phyloP scores from a whole-genome alignment of 2,113 vertebrate genomes.

The Ranitomeya variabilis region DNA sequence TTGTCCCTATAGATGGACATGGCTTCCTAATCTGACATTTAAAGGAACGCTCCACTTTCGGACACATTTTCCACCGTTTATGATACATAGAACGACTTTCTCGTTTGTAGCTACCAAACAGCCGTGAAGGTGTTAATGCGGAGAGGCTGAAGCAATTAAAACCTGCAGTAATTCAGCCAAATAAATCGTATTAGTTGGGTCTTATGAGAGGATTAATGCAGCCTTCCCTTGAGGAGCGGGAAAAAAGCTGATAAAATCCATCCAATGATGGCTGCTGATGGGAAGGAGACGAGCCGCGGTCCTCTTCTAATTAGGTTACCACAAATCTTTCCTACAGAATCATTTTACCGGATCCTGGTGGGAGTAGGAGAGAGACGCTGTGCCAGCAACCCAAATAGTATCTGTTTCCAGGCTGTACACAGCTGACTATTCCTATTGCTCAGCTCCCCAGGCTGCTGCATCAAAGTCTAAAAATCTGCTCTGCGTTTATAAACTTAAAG shows the following conservation, averaged over 20 bases:
- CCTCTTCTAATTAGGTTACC: constrained; percentile 45
- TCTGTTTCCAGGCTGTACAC: neutral
- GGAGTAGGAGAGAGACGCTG: constrained; percentile 6
- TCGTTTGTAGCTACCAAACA: neutral
- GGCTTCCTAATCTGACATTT: too few species aligned
- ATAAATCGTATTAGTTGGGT: constrained; percentile 55
- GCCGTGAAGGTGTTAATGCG: constrained; percentile 16
- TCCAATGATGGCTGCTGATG: constrained; percentile 47
- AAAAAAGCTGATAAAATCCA: constrained; percentile 41
- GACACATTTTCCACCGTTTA: neutral
- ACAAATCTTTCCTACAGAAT: constrained; percentile 34
- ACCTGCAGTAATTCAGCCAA: constrained; percentile 30
- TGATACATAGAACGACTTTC: neutral
- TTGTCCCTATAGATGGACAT: too few species aligned
- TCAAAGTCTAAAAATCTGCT: neutral
- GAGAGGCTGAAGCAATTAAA: constrained; percentile 42
- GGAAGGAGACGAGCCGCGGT: constrained; percentile 11
- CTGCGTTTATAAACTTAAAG: neutral
- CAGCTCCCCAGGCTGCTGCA: neutral
- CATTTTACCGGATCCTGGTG: constrained; percentile 19
- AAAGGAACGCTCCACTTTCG: too few species aligned
- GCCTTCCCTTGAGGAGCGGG: constrained; percentile 35
- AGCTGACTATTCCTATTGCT: constrained; percentile 2
- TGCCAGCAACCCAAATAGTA: constrained; percentile 25
- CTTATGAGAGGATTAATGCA: constrained; percentile 51